Conservation (phyloP, 2,797 vertebrate species). For the Hylomyscus alleni region DNA sequence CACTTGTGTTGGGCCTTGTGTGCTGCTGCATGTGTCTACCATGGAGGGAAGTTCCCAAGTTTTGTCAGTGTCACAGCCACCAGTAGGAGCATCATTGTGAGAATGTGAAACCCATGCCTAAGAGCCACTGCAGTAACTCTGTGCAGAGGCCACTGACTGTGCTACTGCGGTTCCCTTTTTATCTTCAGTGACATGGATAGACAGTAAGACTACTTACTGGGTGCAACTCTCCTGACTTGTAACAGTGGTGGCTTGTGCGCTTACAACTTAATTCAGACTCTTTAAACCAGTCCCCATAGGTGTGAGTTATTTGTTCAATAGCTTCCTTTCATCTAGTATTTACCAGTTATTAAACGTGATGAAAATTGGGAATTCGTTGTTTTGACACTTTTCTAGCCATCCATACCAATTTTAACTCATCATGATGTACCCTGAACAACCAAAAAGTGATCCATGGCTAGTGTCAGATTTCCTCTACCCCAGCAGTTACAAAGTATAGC, state of each 20-base stretch:
- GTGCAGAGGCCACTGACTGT: conserved; percentile 65
- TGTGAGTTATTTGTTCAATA: conserved; percentile 27
- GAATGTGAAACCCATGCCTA: conserved; percentile 65
- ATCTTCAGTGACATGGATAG: conserved; percentile 62
- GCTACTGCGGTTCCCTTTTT: conserved; percentile 67
- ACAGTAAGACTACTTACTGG: conserved; percentile 3
- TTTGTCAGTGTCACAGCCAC: conserved; percentile 64
- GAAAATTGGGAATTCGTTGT: conserved; percentile 12
- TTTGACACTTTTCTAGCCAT: conserved; percentile 32
- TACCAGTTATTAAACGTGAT: conserved; percentile 60
- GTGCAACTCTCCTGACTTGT: not conserved
- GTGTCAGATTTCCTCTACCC: not conserved
- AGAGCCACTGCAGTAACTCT: conserved; percentile 53
- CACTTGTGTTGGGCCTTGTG: conserved; percentile 51
- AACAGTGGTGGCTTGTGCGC: not conserved
- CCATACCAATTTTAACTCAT: conserved; percentile 17
- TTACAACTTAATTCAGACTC: conserved; percentile 6
- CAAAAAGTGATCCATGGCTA: conserved; percentile 13
- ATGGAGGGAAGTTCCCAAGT: conserved; percentile 75
- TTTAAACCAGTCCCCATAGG: conserved; percentile 46
- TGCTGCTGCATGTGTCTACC: conserved; percentile 76
- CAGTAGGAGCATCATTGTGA: conserved; percentile 81
- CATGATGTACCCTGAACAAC: conserved; percentile 33
- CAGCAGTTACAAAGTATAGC: conserved; percentile 47
- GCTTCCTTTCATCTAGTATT: conserved; percentile 49